Conservation (phyloP, 1,140 invertebrate species). For the Drosophila mauritiana region DNA sequence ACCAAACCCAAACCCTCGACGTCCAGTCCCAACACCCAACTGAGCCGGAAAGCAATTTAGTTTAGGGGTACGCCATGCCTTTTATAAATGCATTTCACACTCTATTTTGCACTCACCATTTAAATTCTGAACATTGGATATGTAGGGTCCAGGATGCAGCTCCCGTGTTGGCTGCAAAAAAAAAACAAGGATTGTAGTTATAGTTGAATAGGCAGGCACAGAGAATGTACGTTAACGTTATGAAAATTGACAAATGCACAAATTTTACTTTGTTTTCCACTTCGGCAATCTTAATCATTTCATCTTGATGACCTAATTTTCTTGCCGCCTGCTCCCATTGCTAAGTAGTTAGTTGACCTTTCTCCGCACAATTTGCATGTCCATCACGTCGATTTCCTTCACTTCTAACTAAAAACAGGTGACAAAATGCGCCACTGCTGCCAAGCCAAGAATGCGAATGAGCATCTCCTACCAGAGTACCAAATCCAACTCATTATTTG, state of each 20-base stretch:
- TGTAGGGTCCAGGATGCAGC: conserved; percentile 24
- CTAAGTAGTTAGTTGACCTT: conserved; percentile 18
- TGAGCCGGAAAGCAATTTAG: conserved; percentile 70
- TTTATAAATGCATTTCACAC: conserved; percentile 67
- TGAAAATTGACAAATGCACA: not conserved
- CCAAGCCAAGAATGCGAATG: conserved; percentile 16
- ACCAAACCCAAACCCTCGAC: not conserved
- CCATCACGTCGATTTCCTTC: conserved; percentile 57
- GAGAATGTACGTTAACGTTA: not conserved
- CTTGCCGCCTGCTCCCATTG: not conserved
- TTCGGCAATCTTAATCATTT: not conserved
- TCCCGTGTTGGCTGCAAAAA: conserved; percentile 29
- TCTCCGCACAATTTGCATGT: conserved; percentile 27
- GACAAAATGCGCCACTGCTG: conserved; percentile 12
- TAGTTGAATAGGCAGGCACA: not conserved
- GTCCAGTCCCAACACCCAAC: conserved; percentile 4
- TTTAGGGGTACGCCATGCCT: conserved; percentile 30
- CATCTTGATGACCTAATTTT: not conserved
- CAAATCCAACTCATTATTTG: conserved; percentile 73
- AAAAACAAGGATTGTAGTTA: not conserved
- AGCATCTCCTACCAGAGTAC: conserved; percentile 12
- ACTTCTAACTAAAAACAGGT: conserved; percentile 34
- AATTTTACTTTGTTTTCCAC: not conserved
- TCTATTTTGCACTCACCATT: conserved; percentile 75
- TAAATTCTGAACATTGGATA: conserved; percentile 66